A percentile compares a stretch with the other conserved stretches of the same genome.
phyloP scores from a whole-genome alignment of 2,888 invertebrate species.

The Nymphalis polychloros region DNA sequence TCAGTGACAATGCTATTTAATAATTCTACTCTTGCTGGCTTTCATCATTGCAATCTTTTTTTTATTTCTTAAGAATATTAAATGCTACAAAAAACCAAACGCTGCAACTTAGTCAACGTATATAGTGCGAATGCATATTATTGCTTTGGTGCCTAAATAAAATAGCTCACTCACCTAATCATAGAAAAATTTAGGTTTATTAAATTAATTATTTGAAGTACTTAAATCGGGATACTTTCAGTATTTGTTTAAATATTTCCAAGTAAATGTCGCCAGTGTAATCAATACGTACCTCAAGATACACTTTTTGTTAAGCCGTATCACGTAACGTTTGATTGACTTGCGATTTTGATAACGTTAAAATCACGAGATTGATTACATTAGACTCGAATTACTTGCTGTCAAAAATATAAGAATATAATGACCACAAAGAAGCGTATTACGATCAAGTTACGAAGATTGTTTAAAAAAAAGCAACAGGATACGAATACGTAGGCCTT shows the following conservation, averaged over 20 bases:
- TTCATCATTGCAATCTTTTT: too few relatives aligned
- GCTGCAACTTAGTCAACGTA: too few relatives aligned
- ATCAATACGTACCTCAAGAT: slow-evolving; percentile 12
- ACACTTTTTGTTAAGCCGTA: slow-evolving; percentile 18
- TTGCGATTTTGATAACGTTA: slow-evolving; percentile 30
- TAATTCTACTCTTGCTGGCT: too few relatives aligned
- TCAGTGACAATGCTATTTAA: too few relatives aligned
- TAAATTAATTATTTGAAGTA: too few relatives aligned
- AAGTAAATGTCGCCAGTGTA: background rate
- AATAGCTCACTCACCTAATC: too few relatives aligned
- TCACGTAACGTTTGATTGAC: slow-evolving; percentile 32
- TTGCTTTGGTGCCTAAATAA: too few relatives aligned
- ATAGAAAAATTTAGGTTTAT: too few relatives aligned
- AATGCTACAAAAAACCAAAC: too few relatives aligned
- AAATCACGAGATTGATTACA: slow-evolving; percentile 29
- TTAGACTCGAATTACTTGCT: slow-evolving; percentile 25
- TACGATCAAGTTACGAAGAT: slow-evolving; percentile 15
- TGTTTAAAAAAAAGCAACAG: background rate
- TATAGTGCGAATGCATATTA: too few relatives aligned
- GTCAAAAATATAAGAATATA: slow-evolving; percentile 28
- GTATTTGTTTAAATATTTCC: background rate
- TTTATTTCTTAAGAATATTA: too few relatives aligned
- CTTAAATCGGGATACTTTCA: too few relatives aligned
- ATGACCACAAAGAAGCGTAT: slow-evolving; percentile 19
- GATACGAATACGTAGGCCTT: background rate